Conservation (phyloP, 2,797 vertebrate species). For the Malurus splendens region DNA sequence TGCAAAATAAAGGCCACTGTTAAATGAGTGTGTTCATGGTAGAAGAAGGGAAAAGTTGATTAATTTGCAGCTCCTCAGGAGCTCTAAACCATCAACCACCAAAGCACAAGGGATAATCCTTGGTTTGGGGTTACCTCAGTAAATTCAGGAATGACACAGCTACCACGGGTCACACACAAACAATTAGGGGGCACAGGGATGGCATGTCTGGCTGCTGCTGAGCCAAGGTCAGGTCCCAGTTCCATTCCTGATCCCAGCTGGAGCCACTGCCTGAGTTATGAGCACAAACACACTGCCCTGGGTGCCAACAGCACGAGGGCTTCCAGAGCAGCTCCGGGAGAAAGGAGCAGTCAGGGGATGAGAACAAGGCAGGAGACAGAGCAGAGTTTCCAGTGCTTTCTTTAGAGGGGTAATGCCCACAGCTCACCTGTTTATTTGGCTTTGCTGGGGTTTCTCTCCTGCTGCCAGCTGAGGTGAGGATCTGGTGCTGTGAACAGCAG, state of each 20-base stretch:
- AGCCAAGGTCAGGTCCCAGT: neutral
- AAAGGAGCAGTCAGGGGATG: neutral
- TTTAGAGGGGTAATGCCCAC: neutral
- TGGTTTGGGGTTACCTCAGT: neutral
- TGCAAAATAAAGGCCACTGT: neutral
- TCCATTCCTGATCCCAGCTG: neutral
- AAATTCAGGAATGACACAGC: neutral
- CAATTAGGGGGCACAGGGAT: fast-evolving
- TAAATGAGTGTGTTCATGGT: neutral
- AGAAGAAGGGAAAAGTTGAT: neutral
- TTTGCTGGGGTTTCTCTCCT: neutral
- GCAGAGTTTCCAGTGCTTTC: neutral
- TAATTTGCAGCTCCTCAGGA: neutral
- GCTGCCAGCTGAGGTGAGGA: neutral
- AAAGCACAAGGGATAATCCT: neutral
- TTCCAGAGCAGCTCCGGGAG: neutral
- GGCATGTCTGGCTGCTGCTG: no score
- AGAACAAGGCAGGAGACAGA: neutral
- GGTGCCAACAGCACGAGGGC: fast-evolving
- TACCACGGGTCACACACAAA: neutral
- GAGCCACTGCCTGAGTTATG: neutral
- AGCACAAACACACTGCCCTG: neutral
- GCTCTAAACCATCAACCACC: neutral
- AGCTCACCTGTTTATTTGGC: neutral
- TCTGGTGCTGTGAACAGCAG: neutral